Base-by-base conservation (phyloP, 2,113 vertebrate species). In the Ramphastos sulfuratus region DNA sequence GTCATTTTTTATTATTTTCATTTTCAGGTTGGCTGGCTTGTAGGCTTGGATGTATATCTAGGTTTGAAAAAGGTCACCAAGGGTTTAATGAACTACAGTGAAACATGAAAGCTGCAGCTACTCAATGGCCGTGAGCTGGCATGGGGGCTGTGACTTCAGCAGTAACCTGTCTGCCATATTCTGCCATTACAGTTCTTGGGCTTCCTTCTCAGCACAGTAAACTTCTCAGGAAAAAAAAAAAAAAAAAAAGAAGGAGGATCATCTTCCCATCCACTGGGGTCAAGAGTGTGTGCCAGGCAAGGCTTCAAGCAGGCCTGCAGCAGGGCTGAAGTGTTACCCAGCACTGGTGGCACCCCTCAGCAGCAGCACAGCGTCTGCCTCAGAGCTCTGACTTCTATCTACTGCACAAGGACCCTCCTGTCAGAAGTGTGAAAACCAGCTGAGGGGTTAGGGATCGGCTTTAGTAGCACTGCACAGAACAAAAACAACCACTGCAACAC, bases 1-100 rank as follows among this genome's bases (percentile, higher is more conserved):
- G 94, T 99, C 99, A 6, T 99, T 98, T 96, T 98, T 99, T 92
- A 99, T 98, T 60, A 99, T 99, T 94, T 97, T 98, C 98, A 99
- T 98, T 82, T 97, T 97, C 58, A 98, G 93, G 83, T 98, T 98
- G 50, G 98, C 98, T 37, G 98, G 98, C 76, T 98, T 98, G 69
- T 98, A 98, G 37, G 98, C 98, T 96, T 99, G 99, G 85, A 99
- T 96, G 61, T 99, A 99, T 66, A 99, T 98, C 99, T 99, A 95
- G 46, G 87, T 77, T 12, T 86, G 90, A 84, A 79, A 83, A 54
- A 55, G 55, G 92, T 42, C 44, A 65, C 10, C 70, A 30, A 77
- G 50, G 12, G 7, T 81, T 93, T 83, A 75, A 86, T 48, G 59
- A 84, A 39, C 30, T 33, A 3, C 20, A 58, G 58, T 54, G 72